phyloP scores from a whole-genome alignment of 2,888 invertebrate species.

The Tipula unca region DNA sequence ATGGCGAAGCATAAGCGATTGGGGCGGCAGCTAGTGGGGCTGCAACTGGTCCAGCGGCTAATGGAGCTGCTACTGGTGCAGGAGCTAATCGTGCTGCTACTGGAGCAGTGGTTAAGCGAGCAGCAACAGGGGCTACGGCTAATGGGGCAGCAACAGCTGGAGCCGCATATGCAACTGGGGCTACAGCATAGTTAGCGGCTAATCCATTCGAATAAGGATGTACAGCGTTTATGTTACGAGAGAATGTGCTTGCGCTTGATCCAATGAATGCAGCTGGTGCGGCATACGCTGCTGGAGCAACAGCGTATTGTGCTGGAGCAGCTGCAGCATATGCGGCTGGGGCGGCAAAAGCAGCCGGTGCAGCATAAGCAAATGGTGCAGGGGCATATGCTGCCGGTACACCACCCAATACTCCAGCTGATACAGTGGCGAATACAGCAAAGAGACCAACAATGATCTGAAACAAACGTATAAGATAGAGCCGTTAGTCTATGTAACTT shows the following conservation, averaged over 20 bases:
- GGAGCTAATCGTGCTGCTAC: not conserved
- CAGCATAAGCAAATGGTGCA: slow-evolving; percentile 38
- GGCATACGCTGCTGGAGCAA: slow-evolving; percentile 15
- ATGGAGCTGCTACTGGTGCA: not conserved
- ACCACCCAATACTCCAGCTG: slow-evolving; percentile 44
- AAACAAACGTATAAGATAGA: not conserved
- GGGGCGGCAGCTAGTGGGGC: not conserved
- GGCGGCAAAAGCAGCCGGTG: slow-evolving; percentile 34
- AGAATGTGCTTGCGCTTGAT: not conserved
- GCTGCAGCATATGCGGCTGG: slow-evolving; percentile 23
- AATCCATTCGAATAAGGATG: not conserved
- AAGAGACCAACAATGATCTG: not conserved
- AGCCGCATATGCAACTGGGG: not conserved
- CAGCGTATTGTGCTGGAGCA: not conserved
- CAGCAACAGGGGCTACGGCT: not conserved
- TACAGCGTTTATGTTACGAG: not conserved
- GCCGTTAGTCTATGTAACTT: not conserved
- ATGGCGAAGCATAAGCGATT: not conserved
- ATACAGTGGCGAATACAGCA: not conserved
- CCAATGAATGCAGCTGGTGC: not conserved
- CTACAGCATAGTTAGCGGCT: not conserved
- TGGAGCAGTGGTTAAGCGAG: not conserved
- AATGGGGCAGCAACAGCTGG: not conserved
- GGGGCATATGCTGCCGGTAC: slow-evolving; percentile 32
- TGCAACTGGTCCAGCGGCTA: not conserved